Percentiles rank a stretch among this genome's conserved stretches.
Evolutionary conservation across 2,797 vertebrate species (phyloP).

Genomic region (Lagothrix lagotricha): DNA sequence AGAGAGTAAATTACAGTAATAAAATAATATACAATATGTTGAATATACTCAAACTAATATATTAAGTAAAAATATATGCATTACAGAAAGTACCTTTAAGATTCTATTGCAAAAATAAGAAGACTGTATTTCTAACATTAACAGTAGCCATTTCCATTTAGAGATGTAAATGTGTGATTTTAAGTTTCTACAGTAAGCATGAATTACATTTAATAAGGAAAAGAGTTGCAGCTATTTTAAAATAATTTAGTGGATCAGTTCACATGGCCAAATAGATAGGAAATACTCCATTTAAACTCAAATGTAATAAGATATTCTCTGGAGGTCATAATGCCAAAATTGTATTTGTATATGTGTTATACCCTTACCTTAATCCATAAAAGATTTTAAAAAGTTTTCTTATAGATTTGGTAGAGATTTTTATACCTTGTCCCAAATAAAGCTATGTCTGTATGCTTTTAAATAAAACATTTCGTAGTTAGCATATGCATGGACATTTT

Average conservation of each 20-base stretch:
- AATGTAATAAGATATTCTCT: not conserved
- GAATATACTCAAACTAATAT: not conserved
- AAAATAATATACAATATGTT: not conserved
- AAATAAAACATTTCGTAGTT: not conserved
- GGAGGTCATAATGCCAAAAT: not conserved
- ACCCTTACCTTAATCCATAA: not conserved
- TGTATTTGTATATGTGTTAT: not conserved
- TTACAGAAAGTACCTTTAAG: not conserved
- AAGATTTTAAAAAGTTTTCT: not conserved
- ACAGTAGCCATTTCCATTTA: not conserved
- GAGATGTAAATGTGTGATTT: slow-evolving; percentile 2
- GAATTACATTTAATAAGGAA: not conserved
- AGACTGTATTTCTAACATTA: not conserved
- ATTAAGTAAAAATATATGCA: not conserved
- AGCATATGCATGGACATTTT: not conserved
- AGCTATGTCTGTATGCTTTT: not conserved
- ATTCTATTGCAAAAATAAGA: not conserved
- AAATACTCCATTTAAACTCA: not conserved
- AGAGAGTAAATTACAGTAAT: not conserved
- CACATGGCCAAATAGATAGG: not conserved
- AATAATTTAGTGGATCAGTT: slow-evolving; percentile 31
- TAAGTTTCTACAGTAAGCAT: not conserved
- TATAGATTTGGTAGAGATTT: not conserved
- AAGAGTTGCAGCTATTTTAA: slow-evolving; percentile 1
- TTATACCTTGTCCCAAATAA: not conserved